Base-by-base conservation (phyloP, 2,888 invertebrate species). In the Nematopogon swammerdamellus region DNA sequence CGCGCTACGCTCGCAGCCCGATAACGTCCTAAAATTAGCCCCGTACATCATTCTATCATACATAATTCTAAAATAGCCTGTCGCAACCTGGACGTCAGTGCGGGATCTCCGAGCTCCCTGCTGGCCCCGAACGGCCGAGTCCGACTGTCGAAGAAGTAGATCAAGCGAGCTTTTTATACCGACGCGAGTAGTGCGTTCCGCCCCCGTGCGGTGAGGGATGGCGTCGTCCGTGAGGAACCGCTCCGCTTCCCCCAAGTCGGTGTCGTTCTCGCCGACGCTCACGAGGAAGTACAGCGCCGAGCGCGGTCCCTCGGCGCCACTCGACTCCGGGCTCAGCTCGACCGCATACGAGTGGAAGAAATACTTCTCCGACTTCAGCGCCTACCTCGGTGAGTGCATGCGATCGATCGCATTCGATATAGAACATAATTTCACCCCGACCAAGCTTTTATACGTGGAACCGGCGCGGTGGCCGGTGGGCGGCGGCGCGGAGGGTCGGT, bases 191-290 rank as follows among this genome's bases (percentile, higher is more conserved):
- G 25, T 25, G 3, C 30, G 18, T 36, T n/a, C 47, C 20, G 47
- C 47, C 59, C 55, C 59, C 55, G 58, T 50, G 62, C 50, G n/a
- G 17, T 8, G 63, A 73, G 71, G 70, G 69, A 83, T 83, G 83
- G 79, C 82, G 59, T 60, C 60, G 61, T 82, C 80, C 58, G 76
- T 83, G 77, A 83, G 84, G 80, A 81, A 80, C 77, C 84, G 85
- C 68, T 84, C 84, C 50, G 82, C 84, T 63, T 84, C 84, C 67
- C 85, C 84, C 54, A 85, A 85, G 67, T 80, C 84, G 43, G 85
- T 85, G 57, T 84, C 84, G 60, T 85, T 85, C 67, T 84, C 84
- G 65, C 83, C 84, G 55, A 80, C 83, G 55, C 80, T 83, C 53
- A 82, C 84, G 58, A 70, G 83, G 55, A 82, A 82, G 56, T 83